Conservation (phyloP, 2,888 invertebrate genomes). For the Drosophila nigricruria region DNA sequence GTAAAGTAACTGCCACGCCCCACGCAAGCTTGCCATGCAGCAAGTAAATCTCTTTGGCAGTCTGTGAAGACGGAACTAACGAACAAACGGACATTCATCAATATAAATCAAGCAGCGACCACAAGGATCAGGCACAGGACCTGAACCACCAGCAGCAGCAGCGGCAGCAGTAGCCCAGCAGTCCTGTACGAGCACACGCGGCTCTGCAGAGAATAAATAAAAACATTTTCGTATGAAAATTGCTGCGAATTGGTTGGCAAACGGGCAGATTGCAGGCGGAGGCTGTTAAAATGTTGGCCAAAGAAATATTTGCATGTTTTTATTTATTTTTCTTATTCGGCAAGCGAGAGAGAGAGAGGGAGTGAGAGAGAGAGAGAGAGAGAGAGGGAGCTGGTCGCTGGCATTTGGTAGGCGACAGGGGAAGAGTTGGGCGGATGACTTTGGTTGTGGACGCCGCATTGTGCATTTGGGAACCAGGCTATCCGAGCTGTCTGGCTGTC, state of each 20-base stretch:
- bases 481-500: constrained; percentile 19
- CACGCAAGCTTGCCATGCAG: constrained; percentile 42
- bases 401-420: not conserved
- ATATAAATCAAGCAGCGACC: constrained; percentile 84
- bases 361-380: constrained; percentile 4
- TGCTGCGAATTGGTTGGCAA: constrained; percentile 62
- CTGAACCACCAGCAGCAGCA: not conserved
- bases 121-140: constrained; percentile 69
- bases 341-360: constrained; percentile 5
- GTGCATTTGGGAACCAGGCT: constrained; percentile 51
- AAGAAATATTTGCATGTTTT: constrained; percentile 76
- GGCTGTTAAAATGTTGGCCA: constrained; percentile 75
- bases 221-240: constrained; percentile 74
- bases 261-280: constrained; percentile 30
- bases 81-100: constrained; percentile 83
- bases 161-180: constrained; percentile 6
- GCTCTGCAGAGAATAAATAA: constrained; percentile 65
- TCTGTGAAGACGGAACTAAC: constrained; percentile 79
- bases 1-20: constrained; percentile 59
- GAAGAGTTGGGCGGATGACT: constrained; percentile 36
- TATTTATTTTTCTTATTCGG: constrained; percentile 70
- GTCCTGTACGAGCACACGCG: constrained; percentile 11
- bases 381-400: not conserved
- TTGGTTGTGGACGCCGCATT: constrained; percentile 49
- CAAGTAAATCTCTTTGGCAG: constrained; percentile 78